Percentiles rank a stretch among this genome's conserved stretches.
These are phyloP conservation scores for Brenthis ino DNA, from an alignment of 2,888 invertebrate species.

Conservation along the genomic window DNA sequence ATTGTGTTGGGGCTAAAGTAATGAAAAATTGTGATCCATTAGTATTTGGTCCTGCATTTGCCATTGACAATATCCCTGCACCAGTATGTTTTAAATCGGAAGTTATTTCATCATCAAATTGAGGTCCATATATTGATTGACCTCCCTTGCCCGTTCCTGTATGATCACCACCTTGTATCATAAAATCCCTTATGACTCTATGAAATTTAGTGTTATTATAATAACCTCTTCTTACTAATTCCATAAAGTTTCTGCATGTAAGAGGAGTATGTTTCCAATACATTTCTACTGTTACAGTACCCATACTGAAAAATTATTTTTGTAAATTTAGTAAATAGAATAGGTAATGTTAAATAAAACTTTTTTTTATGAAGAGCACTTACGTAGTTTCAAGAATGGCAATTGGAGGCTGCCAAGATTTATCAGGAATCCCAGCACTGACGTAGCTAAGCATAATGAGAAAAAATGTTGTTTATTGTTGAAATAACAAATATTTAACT, in stretches of 20 bases:
- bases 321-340: conserved; percentile 1
- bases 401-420: conserved; percentile 93
- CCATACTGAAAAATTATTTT: conserved; percentile 88
- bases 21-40: conserved; percentile 99
- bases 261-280: conserved; percentile 99
- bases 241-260: conserved; percentile 98
- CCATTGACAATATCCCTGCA: conserved; percentile 96
- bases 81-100: conserved; percentile 97
- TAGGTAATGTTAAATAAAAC: not conserved
- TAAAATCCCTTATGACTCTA: conserved; percentile 95
- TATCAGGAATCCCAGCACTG: conserved; percentile 90
- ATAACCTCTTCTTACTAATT: conserved; percentile 95
- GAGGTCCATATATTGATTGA: conserved; percentile 96
- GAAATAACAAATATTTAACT: not conserved
- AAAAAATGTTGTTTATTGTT: not conserved
- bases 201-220: conserved; percentile 98
- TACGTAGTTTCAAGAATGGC: conserved; percentile 93
- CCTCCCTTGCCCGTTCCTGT: conserved; percentile 98
- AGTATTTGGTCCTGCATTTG: conserved; percentile 97
- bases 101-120: conserved; percentile 97
- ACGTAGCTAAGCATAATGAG: conserved; percentile 73
- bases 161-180: conserved; percentile 98
- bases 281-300: conserved; percentile 93
- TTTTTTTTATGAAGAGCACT: conserved; percentile 51
- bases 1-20: conserved; percentile 97